Base-by-base conservation (phyloP, 2,113 vertebrate species). In the Phalacrocorax brasilianus region DNA sequence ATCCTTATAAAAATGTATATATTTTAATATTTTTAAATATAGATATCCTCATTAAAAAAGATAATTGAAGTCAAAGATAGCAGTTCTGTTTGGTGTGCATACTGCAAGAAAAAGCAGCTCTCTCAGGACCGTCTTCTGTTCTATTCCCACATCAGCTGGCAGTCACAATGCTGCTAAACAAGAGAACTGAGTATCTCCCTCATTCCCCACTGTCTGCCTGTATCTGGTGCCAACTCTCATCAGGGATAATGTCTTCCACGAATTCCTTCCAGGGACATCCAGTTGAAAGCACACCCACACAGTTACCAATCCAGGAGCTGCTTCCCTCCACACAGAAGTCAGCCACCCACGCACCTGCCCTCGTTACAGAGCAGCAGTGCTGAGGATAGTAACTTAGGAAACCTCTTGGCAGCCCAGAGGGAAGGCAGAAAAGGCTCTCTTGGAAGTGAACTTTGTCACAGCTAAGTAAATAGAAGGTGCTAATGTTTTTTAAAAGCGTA, bases 281-380 rank as follows among this genome's bases (percentile, higher is more conserved):
- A 68, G 6, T 0, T 66, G 40, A 33, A 68, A 91, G 38, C 21
- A 40, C 35, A 58, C 2, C 6, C 32, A 45, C 2, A 12, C 9
- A 35, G 38, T 19, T 44, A 49, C 58, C 44, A 20, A 19, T 3
- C 47, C 16, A 63, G 24, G 28, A 40, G 7, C 45, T 71, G 42
- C 65, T 53, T 78, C 42, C 20, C 70, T 45, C 30, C 0, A 2
- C 30, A 33, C 12, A n/a, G 24, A 44, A 62, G 24, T 33, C 72
- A 68, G 40, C 53, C 4, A 3, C 40, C 76, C 40, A 35, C 0
- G 0, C 12, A 65, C 18, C 33, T 21, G 33, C 45, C 18, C 75
- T 61, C 20, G 40, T 38, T 21, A 83, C 40, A 50, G 26, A 56
- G 58, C 40, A 49, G 58, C 24, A 40, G 20, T 3, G 35, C 49